phyloP scores from a whole-genome alignment of 2,113 vertebrate genomes.

The Menura novaehollandiae region DNA sequence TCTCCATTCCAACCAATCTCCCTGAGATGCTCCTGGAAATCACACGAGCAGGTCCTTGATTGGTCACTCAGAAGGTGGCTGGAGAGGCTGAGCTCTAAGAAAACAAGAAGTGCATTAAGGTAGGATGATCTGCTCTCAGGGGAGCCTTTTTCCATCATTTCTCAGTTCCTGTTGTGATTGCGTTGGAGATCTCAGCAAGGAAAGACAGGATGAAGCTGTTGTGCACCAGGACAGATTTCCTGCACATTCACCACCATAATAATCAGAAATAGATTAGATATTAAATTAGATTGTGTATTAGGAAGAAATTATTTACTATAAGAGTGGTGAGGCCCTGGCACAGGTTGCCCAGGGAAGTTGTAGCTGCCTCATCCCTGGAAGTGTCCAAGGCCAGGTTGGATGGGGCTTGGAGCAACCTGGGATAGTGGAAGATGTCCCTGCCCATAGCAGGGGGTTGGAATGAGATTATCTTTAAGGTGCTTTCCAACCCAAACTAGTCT shows the following conservation, averaged over 20 bases:
- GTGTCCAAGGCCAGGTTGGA: not conserved
- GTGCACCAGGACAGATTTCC: not conserved
- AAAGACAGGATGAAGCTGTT: not conserved
- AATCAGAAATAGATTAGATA: not conserved
- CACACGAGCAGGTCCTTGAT: not conserved
- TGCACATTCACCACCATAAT: not conserved
- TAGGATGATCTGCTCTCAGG: not conserved
- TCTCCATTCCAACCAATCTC: not conserved
- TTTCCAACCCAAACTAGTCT: not conserved
- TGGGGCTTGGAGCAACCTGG: rapidly evolving
- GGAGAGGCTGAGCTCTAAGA: not conserved
- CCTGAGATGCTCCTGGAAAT: not conserved
- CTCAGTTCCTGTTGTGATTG: not conserved
- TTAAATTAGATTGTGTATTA: not conserved
- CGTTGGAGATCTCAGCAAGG: not conserved
- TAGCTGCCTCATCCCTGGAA: not conserved
- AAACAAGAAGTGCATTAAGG: not conserved
- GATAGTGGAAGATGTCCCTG: not conserved
- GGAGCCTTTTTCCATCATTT: not conserved
- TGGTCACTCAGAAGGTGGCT: not conserved
- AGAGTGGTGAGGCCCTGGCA: not conserved
- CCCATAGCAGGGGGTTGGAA: not conserved
- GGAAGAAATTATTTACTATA: not conserved
- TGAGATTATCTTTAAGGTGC: rapidly evolving
- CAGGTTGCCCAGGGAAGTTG: not conserved